Conservation (phyloP, 2,888 invertebrate genomes). For the Trilocha varians region DNA sequence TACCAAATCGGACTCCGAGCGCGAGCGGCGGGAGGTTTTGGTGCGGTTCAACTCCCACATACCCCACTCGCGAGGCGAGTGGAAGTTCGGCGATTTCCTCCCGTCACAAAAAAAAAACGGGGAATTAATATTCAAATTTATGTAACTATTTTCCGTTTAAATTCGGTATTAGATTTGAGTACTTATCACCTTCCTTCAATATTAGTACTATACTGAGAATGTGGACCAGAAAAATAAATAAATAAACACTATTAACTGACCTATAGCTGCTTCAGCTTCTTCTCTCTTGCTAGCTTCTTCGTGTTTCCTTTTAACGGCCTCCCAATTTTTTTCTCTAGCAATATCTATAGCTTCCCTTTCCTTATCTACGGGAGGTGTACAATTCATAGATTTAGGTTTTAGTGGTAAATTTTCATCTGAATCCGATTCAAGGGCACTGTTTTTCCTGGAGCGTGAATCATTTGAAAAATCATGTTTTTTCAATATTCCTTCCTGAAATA, state of each 20-base stretch:
- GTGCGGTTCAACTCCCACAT: no score
- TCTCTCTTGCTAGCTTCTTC: slow-evolving; percentile 68
- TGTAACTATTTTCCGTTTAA: no score
- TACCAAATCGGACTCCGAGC: no score
- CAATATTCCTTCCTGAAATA: slow-evolving; percentile 53
- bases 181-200: no score
- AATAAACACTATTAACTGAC: slow-evolving; percentile 25
- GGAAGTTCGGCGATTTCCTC: no score
- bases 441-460: slow-evolving; percentile 53
- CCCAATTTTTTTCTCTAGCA: slow-evolving; percentile 71
- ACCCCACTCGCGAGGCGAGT: no score
- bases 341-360: slow-evolving; percentile 68
- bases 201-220: no score
- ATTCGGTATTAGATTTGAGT: no score
- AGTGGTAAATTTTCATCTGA: slow-evolving; percentile 64
- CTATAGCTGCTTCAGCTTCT: slow-evolving; percentile 62
- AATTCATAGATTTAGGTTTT: slow-evolving; percentile 47
- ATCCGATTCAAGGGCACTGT: slow-evolving; percentile 60
- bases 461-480: slow-evolving; percentile 56
- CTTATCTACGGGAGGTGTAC: slow-evolving; percentile 52
- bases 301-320: slow-evolving; percentile 69
- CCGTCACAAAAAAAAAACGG: no score
- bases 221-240: no score
- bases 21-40: no score
- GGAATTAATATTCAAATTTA: no score